A percentile compares a stretch with the other conserved stretches of the same genome.
phyloP scores from a whole-genome alignment of 2,797 vertebrate species.

The Fistularia commersonii region DNA sequence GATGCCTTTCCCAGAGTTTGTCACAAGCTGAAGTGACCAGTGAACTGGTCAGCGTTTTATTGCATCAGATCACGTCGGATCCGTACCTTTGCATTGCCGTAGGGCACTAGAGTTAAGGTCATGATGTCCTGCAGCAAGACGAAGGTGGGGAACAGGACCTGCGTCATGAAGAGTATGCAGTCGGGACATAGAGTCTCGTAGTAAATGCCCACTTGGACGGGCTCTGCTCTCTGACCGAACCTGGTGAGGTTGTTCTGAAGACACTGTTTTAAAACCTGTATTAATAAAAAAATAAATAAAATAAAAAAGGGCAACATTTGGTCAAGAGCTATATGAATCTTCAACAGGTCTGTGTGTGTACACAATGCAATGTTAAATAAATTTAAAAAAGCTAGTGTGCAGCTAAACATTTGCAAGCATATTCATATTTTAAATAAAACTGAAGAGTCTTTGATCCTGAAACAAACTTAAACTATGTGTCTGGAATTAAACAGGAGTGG shows the following conservation, averaged over 20 bases:
- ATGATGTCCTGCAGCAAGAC: slow-evolving; percentile 77
- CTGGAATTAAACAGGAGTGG: no score
- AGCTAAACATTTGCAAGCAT: no score
- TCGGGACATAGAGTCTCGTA: slow-evolving; percentile 87
- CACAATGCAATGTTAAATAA: no score
- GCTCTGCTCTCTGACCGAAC: background rate
- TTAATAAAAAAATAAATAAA: background rate
- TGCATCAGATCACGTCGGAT: no score
- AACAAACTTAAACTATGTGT: no score
- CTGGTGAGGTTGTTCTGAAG: slow-evolving; percentile 44
- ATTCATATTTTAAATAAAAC: no score
- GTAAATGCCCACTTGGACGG: slow-evolving; percentile 79
- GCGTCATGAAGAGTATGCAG: slow-evolving; percentile 73
- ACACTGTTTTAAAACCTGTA: slow-evolving; percentile 77
- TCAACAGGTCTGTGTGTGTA: no score
- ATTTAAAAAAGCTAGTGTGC: no score
- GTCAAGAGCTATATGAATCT: background rate
- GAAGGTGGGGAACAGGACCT: slow-evolving; percentile 80
- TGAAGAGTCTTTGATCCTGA: no score
- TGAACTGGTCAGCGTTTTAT: no score
- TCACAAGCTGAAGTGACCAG: no score
- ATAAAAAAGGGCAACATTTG: background rate
- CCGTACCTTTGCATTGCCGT: slow-evolving; percentile 86
- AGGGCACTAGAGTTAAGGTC: slow-evolving; percentile 83
- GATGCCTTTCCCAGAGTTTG: no score